phyloP scores from a whole-genome alignment of 2,113 vertebrate genomes.

The Pteruthius melanotis region DNA sequence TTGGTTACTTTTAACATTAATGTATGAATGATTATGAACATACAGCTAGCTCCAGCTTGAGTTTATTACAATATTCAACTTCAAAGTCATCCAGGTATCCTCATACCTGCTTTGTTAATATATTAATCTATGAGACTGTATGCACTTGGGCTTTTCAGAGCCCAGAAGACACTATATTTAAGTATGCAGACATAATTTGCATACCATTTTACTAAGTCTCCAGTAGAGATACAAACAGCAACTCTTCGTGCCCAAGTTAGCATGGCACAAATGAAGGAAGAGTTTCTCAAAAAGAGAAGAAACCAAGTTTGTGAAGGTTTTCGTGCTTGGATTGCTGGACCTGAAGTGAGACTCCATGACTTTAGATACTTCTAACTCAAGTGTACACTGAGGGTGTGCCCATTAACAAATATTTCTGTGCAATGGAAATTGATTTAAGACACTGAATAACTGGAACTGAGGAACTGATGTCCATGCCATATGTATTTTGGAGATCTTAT shows the following conservation, averaged over 20 bases:
- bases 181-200: neutral
- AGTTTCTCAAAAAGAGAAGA: neutral
- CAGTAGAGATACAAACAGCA: neutral
- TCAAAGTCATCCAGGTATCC: neutral
- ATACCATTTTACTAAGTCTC: neutral
- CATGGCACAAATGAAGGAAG: neutral
- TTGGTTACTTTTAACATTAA: neutral
- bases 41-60: neutral
- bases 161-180: neutral
- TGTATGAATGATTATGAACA: neutral
- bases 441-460: neutral
- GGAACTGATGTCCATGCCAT: neutral
- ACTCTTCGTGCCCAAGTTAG: neutral
- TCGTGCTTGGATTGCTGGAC: neutral
- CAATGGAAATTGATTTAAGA: neutral
- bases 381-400: no score
- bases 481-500: neutral
- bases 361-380: neutral
- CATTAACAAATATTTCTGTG: neutral
- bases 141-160: neutral
- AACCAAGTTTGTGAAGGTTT: neutral
- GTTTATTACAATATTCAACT: neutral
- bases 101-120: neutral
- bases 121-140: neutral
- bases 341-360: neutral